Conservation (phyloP, 2,113 vertebrate species). For the Crotophaga sulcirostris region DNA sequence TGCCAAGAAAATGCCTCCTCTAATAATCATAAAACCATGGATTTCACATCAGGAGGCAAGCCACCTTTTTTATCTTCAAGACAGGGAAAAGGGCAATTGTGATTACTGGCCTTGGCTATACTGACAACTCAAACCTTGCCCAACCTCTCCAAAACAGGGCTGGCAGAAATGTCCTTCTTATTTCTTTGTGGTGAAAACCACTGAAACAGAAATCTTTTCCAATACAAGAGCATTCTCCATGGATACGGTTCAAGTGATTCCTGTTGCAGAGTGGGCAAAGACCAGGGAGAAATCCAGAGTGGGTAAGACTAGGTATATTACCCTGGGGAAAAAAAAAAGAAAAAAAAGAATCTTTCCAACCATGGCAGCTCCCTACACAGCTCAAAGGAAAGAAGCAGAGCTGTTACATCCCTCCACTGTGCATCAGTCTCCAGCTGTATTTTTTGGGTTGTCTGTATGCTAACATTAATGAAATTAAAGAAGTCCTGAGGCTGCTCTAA, state of each 20-base stretch:
- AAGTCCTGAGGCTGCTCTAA: not conserved
- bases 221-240: not conserved
- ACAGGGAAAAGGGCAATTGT: not conserved
- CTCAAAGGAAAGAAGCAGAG: not conserved
- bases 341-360: not conserved
- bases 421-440: not conserved
- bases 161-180: not conserved
- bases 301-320: not conserved
- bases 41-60: not conserved
- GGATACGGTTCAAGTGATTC: not conserved
- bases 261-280: not conserved
- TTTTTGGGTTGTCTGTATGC: rapidly evolving
- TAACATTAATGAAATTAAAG: not conserved
- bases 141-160: not conserved
- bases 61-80: not conserved
- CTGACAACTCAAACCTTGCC: not conserved
- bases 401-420: not conserved
- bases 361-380: not conserved
- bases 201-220: not conserved
- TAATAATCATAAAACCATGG: not conserved
- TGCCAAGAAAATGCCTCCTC: conserved; percentile 5
- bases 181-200: not conserved
- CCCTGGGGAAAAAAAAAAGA: too few species aligned
- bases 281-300: not conserved
- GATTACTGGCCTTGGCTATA: not conserved